Evolutionary conservation across 1,140 invertebrate species (phyloP).

Genomic region (Drosophila virilis): DNA sequence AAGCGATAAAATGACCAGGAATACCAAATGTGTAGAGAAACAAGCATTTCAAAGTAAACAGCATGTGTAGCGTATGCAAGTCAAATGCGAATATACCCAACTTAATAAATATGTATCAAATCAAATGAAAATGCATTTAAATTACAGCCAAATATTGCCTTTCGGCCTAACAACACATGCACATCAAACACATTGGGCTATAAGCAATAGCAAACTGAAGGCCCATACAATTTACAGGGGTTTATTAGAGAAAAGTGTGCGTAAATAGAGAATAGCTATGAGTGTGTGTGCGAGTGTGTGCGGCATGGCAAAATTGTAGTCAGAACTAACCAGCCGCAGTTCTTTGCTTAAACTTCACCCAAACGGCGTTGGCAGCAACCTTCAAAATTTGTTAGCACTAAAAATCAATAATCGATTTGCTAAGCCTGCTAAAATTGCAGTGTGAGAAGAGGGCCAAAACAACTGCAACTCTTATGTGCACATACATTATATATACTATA

Average conservation of each 20-base stretch:
- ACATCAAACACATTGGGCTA: conserved; percentile 3
- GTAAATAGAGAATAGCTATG: conserved; percentile 18
- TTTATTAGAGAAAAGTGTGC: background rate
- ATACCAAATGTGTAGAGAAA: too few species aligned
- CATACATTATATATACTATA: conserved; percentile 12
- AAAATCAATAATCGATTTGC: conserved; percentile 74
- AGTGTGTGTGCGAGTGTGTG: background rate
- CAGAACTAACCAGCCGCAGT: conserved; percentile 3
- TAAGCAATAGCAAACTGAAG: conserved; percentile 16
- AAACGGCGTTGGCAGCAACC: conserved; percentile 39
- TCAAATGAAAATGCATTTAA: conserved; percentile 18
- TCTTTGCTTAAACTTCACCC: conserved; percentile 45
- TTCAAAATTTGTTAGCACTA: conserved; percentile 50
- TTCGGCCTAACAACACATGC: background rate
- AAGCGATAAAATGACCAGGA: too few species aligned
- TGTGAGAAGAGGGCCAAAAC: conserved; percentile 25
- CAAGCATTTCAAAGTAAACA: too few species aligned
- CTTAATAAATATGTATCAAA: background rate
- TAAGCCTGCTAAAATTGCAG: conserved; percentile 30
- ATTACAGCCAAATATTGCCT: conserved; percentile 12
- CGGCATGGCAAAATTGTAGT: conserved; percentile 2
- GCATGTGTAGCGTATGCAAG: background rate
- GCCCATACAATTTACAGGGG: conserved; percentile 9
- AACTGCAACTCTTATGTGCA: conserved; percentile 26
- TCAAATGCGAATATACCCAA: background rate